Conservation (phyloP, 1,140 invertebrate genomes). For the Caenorhabditis remanei region DNA sequence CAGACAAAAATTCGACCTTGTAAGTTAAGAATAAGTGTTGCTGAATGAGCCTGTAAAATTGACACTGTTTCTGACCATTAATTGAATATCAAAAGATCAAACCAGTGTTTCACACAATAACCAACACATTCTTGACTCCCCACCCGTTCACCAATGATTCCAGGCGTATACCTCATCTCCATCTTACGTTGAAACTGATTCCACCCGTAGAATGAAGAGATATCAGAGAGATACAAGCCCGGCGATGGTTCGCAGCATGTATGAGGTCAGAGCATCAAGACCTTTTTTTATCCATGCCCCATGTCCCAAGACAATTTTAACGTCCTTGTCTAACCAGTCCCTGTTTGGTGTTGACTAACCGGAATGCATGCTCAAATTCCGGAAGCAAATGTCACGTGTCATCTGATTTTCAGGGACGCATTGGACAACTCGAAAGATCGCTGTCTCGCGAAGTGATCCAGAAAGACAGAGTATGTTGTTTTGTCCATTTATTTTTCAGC, state of each 20-base stretch:
- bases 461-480: conserved; percentile 73
- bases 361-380: conserved; percentile 43
- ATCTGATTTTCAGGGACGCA: conserved; percentile 72
- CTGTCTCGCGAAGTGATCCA: conserved; percentile 75
- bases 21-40: conserved; percentile 3
- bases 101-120: conserved; percentile 35
- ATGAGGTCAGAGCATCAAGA: conserved; percentile 66
- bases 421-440: conserved; percentile 76
- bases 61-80: too few relatives aligned
- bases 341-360: conserved; percentile 10
- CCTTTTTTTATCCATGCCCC: not conserved
- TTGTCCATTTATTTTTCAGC: not conserved
- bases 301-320: conserved; percentile 39
- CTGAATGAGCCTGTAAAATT: too few relatives aligned
- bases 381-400: conserved; percentile 17
- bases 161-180: conserved; percentile 67
- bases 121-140: not conserved
- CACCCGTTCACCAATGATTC: conserved; percentile 26
- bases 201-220: conserved; percentile 64
- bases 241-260: conserved; percentile 67
- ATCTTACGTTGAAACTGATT: conserved; percentile 66
- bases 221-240: conserved; percentile 63
- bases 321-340: conserved; percentile 44
- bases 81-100: not conserved
- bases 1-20: conserved; percentile 61